A percentile compares a stretch with the other conserved stretches of the same genome.
Evolutionary conservation across 2,888 invertebrate genomes (phyloP).

Genomic region (Agrypnus murinus): DNA sequence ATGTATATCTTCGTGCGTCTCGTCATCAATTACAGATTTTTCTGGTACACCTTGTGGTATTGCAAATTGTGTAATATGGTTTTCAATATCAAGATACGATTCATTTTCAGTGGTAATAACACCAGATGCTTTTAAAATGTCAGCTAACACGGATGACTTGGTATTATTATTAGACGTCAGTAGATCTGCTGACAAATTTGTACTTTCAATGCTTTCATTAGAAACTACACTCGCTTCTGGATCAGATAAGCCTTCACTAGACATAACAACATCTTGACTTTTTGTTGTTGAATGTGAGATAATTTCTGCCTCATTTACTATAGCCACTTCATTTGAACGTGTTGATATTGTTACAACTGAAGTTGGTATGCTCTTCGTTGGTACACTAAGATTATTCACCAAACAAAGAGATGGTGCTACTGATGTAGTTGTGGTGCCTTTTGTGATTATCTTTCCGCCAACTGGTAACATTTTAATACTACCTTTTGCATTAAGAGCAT

Average conservation of each 20-base stretch:
- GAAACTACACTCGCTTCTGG: slow-evolving; percentile 6
- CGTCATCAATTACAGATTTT: slow-evolving; percentile 16
- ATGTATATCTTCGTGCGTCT: neutral
- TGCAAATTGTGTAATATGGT: slow-evolving; percentile 55
- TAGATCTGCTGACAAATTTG: slow-evolving; percentile 10
- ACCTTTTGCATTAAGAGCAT: slow-evolving; percentile 69
- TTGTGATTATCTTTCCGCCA: slow-evolving; percentile 66
- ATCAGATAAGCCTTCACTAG: neutral
- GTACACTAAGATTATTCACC: slow-evolving; percentile 60
- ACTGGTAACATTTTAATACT: slow-evolving; percentile 68
- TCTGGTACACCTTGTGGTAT: slow-evolving; percentile 50
- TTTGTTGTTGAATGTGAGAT: no score
- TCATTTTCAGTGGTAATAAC: slow-evolving; percentile 53
- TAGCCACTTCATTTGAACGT: slow-evolving; percentile 49
- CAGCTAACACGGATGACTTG: slow-evolving; percentile 56
- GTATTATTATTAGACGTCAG: neutral
- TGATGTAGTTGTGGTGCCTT: slow-evolving; percentile 59
- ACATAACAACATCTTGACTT: neutral
- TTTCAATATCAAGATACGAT: slow-evolving; percentile 55
- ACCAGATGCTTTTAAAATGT: slow-evolving; percentile 57
- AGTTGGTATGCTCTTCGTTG: slow-evolving; percentile 57
- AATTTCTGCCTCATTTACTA: neutral
- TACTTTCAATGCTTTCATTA: slow-evolving; percentile 19
- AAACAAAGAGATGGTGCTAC: slow-evolving; percentile 63
- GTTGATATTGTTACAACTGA: slow-evolving; percentile 55